These are phyloP conservation scores for Melanotaenia pygmaea DNA, from an alignment of 2,797 vertebrate species.

Conservation along the genomic window DNA sequence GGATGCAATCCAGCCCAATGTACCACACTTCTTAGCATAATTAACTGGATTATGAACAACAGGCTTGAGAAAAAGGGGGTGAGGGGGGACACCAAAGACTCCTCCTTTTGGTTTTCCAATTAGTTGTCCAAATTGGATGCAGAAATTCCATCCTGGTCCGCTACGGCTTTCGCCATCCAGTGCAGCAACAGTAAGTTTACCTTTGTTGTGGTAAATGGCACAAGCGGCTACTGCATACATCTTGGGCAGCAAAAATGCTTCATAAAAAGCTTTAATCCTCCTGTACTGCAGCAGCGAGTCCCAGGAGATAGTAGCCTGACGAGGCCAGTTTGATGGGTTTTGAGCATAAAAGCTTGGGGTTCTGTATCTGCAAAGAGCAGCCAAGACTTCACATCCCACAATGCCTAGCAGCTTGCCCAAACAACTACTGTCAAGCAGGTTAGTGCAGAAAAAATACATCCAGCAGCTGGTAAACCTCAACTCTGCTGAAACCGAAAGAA, in stretches of 20 bases:
- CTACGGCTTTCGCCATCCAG: conserved; percentile 29
- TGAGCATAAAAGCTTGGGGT: conserved; percentile 68
- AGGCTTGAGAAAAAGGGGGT: conserved; percentile 11
- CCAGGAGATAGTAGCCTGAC: conserved; percentile 71
- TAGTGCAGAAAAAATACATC: conserved; percentile 33
- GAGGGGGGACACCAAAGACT: conserved; percentile 4
- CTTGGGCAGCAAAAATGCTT: conserved; percentile 74
- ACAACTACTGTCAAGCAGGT: conserved; percentile 50
- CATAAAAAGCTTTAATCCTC: conserved; percentile 76
- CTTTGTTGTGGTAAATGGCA: conserved; percentile 53
- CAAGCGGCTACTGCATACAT: conserved; percentile 57
- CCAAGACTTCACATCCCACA: conserved; percentile 64
- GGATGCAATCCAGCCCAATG: conserved; percentile 35
- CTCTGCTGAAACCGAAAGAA: conserved; percentile 50
- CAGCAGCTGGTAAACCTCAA: conserved; percentile 49
- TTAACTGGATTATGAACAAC: conserved; percentile 58
- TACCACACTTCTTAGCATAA: conserved; percentile 37
- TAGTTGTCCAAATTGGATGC: conserved; percentile 56
- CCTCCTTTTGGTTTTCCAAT: conserved; percentile 46
- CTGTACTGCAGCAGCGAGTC: conserved; percentile 67
- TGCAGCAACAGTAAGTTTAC: conserved; percentile 39
- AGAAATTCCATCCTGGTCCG: conserved; percentile 34
- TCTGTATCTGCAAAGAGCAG: conserved; percentile 80
- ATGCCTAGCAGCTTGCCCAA: conserved; percentile 62
- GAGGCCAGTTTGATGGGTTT: conserved; percentile 72